Evolutionary conservation across 1,140 invertebrate species (phyloP).

Genomic region (Ephestia elutella): DNA sequence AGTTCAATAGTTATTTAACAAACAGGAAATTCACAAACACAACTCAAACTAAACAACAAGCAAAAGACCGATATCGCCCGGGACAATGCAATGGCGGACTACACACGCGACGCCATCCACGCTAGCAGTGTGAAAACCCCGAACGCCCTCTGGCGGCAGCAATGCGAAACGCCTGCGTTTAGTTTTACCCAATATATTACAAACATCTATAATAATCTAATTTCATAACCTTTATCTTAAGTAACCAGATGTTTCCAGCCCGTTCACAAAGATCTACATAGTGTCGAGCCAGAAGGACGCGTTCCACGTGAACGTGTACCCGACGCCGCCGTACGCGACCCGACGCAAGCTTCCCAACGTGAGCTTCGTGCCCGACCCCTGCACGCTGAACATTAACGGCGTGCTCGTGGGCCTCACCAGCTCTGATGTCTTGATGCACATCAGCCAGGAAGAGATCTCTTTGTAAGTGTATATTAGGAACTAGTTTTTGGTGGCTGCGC

Average conservation of each 20-base stretch:
- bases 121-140: no score
- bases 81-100: no score
- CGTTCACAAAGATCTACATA: constrained; percentile 81
- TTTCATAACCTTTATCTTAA: background rate
- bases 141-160: no score
- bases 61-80: no score
- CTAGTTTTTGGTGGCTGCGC: no score
- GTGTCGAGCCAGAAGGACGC: constrained; percentile 85
- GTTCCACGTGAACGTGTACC: constrained; percentile 85
- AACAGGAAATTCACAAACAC: no score
- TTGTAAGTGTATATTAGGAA: constrained; percentile 74
- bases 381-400: constrained; percentile 84
- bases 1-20: no score
- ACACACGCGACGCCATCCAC: no score
- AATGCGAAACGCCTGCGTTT: no score
- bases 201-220: no score
- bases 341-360: constrained; percentile 76
- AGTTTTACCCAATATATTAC: no score
- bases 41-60: no score
- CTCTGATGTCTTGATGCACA: constrained; percentile 86
- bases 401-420: constrained; percentile 86
- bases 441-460: constrained; percentile 85
- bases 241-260: constrained; percentile 68
- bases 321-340: constrained; percentile 81
- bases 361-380: constrained; percentile 84